Conservation (phyloP, 2,113 vertebrate genomes). For the Caranx melampygus region DNA sequence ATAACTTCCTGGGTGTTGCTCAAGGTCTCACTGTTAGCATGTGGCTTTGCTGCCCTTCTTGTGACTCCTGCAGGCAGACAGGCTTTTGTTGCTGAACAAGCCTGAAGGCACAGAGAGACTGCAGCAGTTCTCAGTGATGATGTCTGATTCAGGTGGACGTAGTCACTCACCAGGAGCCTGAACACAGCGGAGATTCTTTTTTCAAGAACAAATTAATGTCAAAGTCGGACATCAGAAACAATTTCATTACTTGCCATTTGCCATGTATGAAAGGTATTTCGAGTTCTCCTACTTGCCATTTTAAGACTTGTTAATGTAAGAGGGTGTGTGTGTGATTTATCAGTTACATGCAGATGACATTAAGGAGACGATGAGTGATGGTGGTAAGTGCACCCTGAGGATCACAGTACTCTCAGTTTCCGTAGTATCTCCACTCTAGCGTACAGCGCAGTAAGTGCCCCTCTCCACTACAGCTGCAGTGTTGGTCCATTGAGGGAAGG, state of each 20-base stretch:
- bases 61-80: conserved; percentile 27
- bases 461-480: conserved; percentile 37
- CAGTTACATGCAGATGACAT: conserved; percentile 7
- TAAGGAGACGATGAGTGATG: conserved; percentile 11
- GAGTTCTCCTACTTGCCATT: background rate
- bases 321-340: background rate
- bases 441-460: conserved; percentile 20
- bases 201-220: background rate
- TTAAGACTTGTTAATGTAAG: background rate
- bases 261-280: background rate
- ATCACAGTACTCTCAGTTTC: conserved; percentile 25
- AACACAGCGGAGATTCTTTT: background rate
- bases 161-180: background rate
- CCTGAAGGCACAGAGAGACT: conserved; percentile 19
- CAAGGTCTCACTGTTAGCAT: conserved; percentile 35
- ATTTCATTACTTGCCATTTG: background rate
- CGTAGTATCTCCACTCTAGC: conserved; percentile 36
- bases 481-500: conserved; percentile 38
- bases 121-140: background rate
- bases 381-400: conserved; percentile 24
- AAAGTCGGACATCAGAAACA: background rate
- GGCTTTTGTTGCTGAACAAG: background rate
- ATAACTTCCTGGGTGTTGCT: conserved; percentile 57
- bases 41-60: conserved; percentile 21
- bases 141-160: conserved; percentile 20